Conservation (phyloP, 2,113 vertebrate genomes). For the Galbula dea region DNA sequence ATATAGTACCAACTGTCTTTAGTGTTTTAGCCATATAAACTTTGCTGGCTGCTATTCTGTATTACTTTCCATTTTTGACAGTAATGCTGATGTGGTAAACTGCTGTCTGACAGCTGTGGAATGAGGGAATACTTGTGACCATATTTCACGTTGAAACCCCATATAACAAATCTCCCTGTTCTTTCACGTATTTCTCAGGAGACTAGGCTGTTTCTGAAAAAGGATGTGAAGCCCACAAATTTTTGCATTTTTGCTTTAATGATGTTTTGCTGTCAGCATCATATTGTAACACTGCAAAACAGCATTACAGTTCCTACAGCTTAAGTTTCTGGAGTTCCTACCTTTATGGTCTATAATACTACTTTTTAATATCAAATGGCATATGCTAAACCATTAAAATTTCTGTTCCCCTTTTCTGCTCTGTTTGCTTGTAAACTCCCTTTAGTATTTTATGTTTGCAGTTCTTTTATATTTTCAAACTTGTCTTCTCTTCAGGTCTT, state of each 20-base stretch:
- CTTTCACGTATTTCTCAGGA: not conserved
- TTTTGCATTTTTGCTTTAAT: not conserved
- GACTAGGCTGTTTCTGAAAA: not conserved
- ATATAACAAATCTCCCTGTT: not conserved
- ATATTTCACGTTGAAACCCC: not conserved
- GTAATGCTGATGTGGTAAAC: not conserved
- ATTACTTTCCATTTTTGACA: not conserved
- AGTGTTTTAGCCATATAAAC: not conserved
- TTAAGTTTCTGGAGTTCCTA: not conserved
- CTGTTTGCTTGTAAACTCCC: not conserved
- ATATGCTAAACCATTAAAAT: not conserved
- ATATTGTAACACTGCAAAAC: not conserved
- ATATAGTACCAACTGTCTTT: not conserved
- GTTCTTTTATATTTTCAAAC: not conserved
- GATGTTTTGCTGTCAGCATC: not conserved
- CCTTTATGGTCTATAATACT: not conserved
- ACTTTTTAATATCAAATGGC: not conserved
- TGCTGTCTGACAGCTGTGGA: not conserved
- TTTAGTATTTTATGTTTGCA: not conserved
- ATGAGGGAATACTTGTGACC: not conserved
- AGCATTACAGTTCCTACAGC: not conserved
- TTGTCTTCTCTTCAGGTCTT: not conserved
- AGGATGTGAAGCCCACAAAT: not conserved
- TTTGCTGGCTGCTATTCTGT: not conserved
- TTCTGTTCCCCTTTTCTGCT: not conserved